phyloP scores from a whole-genome alignment of 2,113 vertebrate species.

The Parus major region DNA sequence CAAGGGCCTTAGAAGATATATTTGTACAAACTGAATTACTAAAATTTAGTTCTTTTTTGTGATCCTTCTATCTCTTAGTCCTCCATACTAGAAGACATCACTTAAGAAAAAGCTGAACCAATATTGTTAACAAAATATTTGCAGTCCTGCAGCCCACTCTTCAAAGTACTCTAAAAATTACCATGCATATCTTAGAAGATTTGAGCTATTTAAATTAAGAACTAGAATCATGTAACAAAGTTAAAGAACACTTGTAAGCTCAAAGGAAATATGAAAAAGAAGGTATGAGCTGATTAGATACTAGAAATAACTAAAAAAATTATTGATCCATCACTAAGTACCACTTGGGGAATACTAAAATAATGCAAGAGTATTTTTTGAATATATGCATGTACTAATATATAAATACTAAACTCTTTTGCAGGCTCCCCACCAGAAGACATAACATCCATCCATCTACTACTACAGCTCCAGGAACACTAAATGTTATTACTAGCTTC shows the following conservation, averaged over 20 bases:
- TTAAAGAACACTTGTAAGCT: not conserved
- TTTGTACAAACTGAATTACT: not conserved
- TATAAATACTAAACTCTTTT: not conserved
- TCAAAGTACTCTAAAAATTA: not conserved
- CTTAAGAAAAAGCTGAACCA: not conserved
- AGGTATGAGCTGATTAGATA: not conserved
- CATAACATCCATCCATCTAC: not conserved
- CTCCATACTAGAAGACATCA: accelerated
- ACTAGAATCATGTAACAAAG: not conserved
- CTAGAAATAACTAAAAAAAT: not conserved
- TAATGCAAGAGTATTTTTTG: not conserved
- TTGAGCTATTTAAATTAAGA: not conserved
- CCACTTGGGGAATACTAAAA: not conserved
- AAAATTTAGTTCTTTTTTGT: not conserved
- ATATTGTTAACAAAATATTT: not conserved
- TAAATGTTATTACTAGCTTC: not conserved
- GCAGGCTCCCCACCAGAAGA: not conserved
- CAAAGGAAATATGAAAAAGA: not conserved
- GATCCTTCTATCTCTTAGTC: not conserved
- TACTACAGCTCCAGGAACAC: not conserved
- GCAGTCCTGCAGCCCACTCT: not conserved
- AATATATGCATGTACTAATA: not conserved
- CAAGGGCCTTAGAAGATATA: not conserved
- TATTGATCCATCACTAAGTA: not conserved
- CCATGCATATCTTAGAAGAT: not conserved